phyloP scores from a whole-genome alignment of 2,797 vertebrate genomes.

The Acanthurus tractus region DNA sequence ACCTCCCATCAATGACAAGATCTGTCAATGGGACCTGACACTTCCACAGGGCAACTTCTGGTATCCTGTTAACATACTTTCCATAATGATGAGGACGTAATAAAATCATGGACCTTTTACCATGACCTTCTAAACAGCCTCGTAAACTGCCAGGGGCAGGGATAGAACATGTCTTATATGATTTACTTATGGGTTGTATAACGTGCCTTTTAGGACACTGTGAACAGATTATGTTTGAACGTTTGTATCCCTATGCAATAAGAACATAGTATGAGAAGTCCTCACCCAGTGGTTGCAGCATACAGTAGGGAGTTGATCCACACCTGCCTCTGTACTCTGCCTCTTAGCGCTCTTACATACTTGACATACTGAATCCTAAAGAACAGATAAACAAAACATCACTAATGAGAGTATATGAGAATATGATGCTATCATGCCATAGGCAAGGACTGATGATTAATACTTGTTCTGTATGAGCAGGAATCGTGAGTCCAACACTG shows the following conservation, averaged over 20 bases:
- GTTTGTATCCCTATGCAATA: conserved; percentile 3
- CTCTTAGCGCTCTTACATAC: not conserved
- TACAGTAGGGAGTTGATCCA: not conserved
- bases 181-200: conserved; percentile 34
- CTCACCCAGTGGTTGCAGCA: not conserved
- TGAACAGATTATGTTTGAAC: conserved; percentile 28
- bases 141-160: conserved; percentile 13
- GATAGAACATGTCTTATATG: conserved; percentile 15
- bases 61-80: not conserved
- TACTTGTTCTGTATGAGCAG: not conserved
- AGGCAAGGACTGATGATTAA: not conserved
- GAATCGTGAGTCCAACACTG: conserved; percentile 1
- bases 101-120: not conserved
- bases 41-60: conserved; percentile 17
- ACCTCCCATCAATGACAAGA: not conserved
- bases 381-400: not conserved
- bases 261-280: not conserved
- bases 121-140: conserved; percentile 1
- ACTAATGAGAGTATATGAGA: not conserved
- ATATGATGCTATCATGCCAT: not conserved
- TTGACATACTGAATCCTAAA: not conserved
- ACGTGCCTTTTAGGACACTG: conserved; percentile 18
- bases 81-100: conserved; percentile 2
- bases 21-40: not conserved
- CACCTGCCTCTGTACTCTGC: not conserved